Base-by-base conservation (phyloP, 2,888 invertebrate genomes). In the Portevinia maculata region DNA sequence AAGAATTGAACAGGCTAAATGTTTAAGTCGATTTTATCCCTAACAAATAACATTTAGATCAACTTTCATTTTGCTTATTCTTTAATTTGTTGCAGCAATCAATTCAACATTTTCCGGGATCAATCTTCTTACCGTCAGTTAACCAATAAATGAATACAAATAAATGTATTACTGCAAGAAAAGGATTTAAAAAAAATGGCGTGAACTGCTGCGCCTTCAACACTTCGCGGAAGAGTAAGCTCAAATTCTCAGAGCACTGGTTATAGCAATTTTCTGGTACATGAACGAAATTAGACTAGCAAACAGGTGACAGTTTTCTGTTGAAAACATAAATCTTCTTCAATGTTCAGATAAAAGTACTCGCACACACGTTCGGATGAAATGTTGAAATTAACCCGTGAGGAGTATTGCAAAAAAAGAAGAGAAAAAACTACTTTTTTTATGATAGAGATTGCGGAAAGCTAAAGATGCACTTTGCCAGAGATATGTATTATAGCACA, bases 271-370 rank as follows among this genome's bases (percentile, higher is more conserved):
- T 60, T 60, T 60, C 44, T 46, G 59, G 17, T 46, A 46, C 44
- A 44, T 41, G 17, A 19, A 60, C 46, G 60, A 60, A 60, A 60
- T 60, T 60, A 32, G 19, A 60, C 60, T 60, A 32, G 32, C 32
- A 60, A 60, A 60, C 60, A 60, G 46, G 46, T 60, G 60, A 60
- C 60, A 60, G 46, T 46, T 60, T 60, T 32, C 21, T 46, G 46
- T 46, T 46, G 46, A 21, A 60, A 46, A 46, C 32, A 60, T 60
- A 60, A 60, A 60, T 60, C 60, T 46, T 60, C 60, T 9, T 59
- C 57, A 59, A 41, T 24, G 57, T 28, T 28, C 57, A 41, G 55
- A 55, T 55, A 55, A 55, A 24, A 28, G 15, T 19, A 57, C 17
- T 32, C 32, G 17, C 4, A 53, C n/a, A 15, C 39, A 17, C 11